Evolutionary conservation across 37 sponge, comb jelly and placozoan genomes (phyloP), one percentile per base, ranked within the genome.

Genomic region (Theonella swinhoei): DNA sequence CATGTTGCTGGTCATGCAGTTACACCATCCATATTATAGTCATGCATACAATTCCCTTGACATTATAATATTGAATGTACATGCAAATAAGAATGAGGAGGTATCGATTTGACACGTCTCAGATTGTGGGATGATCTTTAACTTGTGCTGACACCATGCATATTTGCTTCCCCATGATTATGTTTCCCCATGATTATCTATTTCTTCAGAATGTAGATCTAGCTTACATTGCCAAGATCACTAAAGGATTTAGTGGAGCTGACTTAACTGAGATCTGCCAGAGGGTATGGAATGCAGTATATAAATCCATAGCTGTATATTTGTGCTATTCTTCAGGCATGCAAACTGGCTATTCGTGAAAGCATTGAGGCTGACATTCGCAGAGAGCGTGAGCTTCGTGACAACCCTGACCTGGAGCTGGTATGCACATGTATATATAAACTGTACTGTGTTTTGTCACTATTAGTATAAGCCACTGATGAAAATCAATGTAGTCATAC

Each of bases 191-290:
- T n/a, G n/a, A n/a, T n/a, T n/a, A n/a, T n/a, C 7, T 29, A 41
- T 33, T 72, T 24, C 35, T 19, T 43, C 71, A 92, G 89, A 95
- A 96, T 64, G 90, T 99, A 63, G 99, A 99, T 36, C 84, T 99
- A 26, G 38, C 35, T 17, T 83, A 92, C 83, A 79, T 99, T 35
- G 89, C 95, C 47, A 89, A 83, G 67, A 74, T 86, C 29, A 99
- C 99, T 28, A 91, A 96, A 35, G 99, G 99, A 19, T 99, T 99
- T 84, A 92, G 93, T 82, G 99, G 99, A 19, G 99, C 99, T 60
- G 99, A 99, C 83, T 60, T 99, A 78, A 99, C 99, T 38, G 99
- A 99, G 60, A 96, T 99, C 28, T 99, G 99, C 68, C 99, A 99
- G 89, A 89, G 99, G 70, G 97, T 96, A 69, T 88, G 81, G 29